These are phyloP conservation scores for Gymnothorax javanicus DNA, from an alignment of 2,797 vertebrate genomes.

Conservation along the genomic window DNA sequence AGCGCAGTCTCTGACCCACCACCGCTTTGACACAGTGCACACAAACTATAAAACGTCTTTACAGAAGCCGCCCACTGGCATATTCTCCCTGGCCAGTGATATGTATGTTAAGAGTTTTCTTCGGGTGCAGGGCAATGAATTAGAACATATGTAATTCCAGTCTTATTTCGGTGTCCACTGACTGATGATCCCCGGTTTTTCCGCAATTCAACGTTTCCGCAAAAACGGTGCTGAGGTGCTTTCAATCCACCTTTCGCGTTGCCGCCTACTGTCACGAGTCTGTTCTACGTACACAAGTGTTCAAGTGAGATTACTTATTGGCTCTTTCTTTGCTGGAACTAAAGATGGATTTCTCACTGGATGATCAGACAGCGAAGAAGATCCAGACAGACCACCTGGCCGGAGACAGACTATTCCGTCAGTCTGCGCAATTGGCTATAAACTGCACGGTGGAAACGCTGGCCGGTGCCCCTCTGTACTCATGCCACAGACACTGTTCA, in stretches of 20 bases:
- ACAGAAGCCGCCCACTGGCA: constrained; percentile 36
- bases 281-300: not conserved
- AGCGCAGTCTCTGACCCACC: constrained; percentile 71
- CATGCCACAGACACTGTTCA: not conserved
- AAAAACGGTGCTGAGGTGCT: constrained; percentile 23
- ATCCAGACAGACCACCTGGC: not conserved
- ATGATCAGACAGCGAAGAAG: not conserved
- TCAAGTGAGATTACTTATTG: constrained; percentile 22
- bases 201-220: constrained; percentile 11
- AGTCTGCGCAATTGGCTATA: not conserved
- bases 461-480: not conserved
- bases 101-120: constrained; percentile 10
- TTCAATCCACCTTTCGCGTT: not conserved
- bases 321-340: constrained; percentile 23
- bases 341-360: not conserved
- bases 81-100: constrained; percentile 1
- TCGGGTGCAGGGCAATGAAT: not conserved
- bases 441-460: not conserved
- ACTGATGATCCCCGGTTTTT: constrained; percentile 19
- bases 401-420: not conserved
- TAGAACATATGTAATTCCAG: constrained; percentile 7
- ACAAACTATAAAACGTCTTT: constrained; percentile 40
- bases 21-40: constrained; percentile 45
- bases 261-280: constrained; percentile 13
- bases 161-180: not conserved